Evolutionary conservation across 2,797 vertebrate genomes (phyloP).

Genomic region (Paguma larvata): DNA sequence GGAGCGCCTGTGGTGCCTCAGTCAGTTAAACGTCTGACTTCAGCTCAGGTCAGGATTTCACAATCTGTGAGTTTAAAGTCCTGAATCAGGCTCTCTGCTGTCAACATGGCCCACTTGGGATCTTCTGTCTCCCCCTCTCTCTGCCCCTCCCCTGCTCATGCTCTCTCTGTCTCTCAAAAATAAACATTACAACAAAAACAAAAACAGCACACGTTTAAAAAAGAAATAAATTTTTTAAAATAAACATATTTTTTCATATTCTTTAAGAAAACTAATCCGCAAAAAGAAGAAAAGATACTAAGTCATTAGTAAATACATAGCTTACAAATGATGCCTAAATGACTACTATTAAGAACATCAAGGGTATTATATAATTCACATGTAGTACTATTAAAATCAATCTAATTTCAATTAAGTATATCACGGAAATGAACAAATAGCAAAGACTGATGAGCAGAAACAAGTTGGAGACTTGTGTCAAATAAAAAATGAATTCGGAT

Average conservation of each 20-base stretch:
- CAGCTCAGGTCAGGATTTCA: no score
- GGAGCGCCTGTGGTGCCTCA: no score
- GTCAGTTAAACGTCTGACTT: no score
- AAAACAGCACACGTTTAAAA: no score
- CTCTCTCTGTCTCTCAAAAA: no score
- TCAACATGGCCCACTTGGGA: no score
- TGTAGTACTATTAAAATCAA: slow-evolving; percentile 6
- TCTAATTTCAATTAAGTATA: slow-evolving; percentile 32
- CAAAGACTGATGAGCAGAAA: not conserved
- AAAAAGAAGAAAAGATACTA: slow-evolving; percentile 10
- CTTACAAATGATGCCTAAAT: not conserved
- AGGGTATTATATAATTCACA: not conserved
- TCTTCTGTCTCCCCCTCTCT: no score
- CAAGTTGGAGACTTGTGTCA: not conserved
- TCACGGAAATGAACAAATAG: slow-evolving; percentile 29
- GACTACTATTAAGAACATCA: not conserved
- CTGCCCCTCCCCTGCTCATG: no score
- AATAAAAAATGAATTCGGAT: slow-evolving; percentile 46
- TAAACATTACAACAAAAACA: no score
- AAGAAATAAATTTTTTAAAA: no score
- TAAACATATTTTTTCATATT: not conserved
- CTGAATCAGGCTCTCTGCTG: no score
- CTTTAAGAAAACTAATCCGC: not conserved
- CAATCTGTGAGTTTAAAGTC: no score
- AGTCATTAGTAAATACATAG: not conserved